Conservation (phyloP, 1,140 invertebrate genomes). For the Mactra quadrangularis region DNA sequence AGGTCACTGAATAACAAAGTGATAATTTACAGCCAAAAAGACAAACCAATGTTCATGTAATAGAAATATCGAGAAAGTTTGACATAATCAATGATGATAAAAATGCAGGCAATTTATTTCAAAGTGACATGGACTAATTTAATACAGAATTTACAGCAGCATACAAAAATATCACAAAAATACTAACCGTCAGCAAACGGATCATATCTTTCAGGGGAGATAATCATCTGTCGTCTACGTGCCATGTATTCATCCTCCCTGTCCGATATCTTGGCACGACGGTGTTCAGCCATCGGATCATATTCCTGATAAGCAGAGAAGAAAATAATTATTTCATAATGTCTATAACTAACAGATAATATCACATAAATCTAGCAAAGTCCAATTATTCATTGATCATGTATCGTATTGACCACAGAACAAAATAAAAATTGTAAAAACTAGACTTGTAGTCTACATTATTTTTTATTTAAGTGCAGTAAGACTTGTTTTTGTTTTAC, state of each 20-base stretch:
- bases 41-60: no score
- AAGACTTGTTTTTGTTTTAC: not conserved
- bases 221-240: constrained; percentile 91
- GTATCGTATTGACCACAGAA: no score
- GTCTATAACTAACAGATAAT: not conserved
- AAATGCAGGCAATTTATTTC: constrained; percentile 4
- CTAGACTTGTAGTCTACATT: no score
- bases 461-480: no score
- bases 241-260: constrained; percentile 98
- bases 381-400: not conserved
- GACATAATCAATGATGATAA: no score
- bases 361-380: not conserved
- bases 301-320: constrained; percentile 93
- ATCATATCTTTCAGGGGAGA: constrained; percentile 97
- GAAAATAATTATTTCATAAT: constrained; percentile 63
- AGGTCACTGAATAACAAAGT: no score
- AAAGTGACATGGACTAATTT: not conserved
- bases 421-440: no score
- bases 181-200: constrained; percentile 98
- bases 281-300: constrained; percentile 97
- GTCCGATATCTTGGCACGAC: constrained; percentile 93
- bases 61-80: no score
- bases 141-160: not conserved
- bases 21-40: no score
- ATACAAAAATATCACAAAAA: not conserved